A percentile compares a stretch with the other conserved stretches of the same genome.
phyloP scores from a whole-genome alignment of 1,140 invertebrate species.

The Magallana ariakensis region DNA sequence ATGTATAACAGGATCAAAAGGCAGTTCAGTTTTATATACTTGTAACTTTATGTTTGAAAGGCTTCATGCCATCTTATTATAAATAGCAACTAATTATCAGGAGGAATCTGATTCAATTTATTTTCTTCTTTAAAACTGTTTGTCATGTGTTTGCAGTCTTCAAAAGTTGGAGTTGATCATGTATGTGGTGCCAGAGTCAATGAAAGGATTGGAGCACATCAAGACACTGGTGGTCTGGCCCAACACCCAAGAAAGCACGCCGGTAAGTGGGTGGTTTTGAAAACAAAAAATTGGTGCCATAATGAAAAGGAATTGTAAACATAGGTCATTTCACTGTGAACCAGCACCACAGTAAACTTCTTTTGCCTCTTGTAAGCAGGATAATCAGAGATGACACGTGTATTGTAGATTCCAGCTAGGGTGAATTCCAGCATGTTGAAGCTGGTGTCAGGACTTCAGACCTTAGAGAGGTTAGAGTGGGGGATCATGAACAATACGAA shows the following conservation, averaged over 20 bases:
- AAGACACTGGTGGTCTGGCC: conserved; percentile 64
- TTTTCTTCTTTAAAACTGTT: too few species aligned
- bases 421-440: conserved; percentile 65
- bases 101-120: too few species aligned
- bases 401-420: conserved; percentile 57
- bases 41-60: too few species aligned
- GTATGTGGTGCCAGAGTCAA: conserved; percentile 57
- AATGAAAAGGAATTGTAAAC: too few species aligned
- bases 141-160: conserved; percentile 55
- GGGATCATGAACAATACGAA: conserved; percentile 58
- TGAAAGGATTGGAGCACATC: conserved; percentile 59
- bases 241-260: conserved; percentile 48
- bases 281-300: too few species aligned
- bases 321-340: too few species aligned
- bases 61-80: too few species aligned
- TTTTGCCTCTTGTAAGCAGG: too few species aligned
- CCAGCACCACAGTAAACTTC: too few species aligned
- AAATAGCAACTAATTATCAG: too few species aligned
- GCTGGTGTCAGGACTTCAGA: conserved; percentile 55
- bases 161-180: conserved; percentile 63
- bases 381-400: background rate
- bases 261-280: background rate
- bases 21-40: too few species aligned
- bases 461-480: conserved; percentile 65
- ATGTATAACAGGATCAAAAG: too few species aligned